Base-by-base conservation (phyloP, 2,797 vertebrate species). In the Calcarius lapponicus region DNA sequence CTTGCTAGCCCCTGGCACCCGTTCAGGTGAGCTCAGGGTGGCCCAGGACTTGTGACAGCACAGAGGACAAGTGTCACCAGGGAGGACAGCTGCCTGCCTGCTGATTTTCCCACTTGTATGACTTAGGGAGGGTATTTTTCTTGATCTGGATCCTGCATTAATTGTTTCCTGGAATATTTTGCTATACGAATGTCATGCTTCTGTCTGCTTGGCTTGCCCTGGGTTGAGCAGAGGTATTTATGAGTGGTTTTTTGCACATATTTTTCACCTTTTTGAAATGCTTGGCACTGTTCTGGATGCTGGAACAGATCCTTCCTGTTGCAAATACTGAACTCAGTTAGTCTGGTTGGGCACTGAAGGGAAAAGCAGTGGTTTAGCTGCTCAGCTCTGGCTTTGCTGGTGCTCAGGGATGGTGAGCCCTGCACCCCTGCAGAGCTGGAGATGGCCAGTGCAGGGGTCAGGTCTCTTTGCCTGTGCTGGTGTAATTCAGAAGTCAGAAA, bases 241-340 rank as follows among this genome's bases (percentile, higher is more conserved):
- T 80, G 94, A 95, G 95, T 28, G 72, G 50, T 3, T 61, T 95
- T 91, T 91, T 85, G 81, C 3, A 2, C 65, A 65, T 94, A 86
- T 95, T 95, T 96, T 95, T 93, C 93, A 93, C 91, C 95, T 94
- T 94, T 91, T 94, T 92, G 12, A 87, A 91, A 86, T 60, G 69
- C 57, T 89, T 95, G 95, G 91, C 90, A 3, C 85, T 2, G 12
- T 18, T 85, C 29, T 87, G 64, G 67, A 54, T 78, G 17, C 65
- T 92, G 91, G 69, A 95, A 92, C 85, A 86, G 88, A 83, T 91
- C 75, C 51, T 93, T 62, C 42, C 75, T 86, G 75, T 80, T 94
- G 88, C 38, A 94, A 96, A 54, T 32, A 31, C 40, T 71, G 81
- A 91, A 5, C 32, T 67, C 9, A 48, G 20, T 88, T 11, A 21